These are phyloP conservation scores for Rattus rattus DNA, from an alignment of 2,113 vertebrate genomes.

Conservation along the genomic window DNA sequence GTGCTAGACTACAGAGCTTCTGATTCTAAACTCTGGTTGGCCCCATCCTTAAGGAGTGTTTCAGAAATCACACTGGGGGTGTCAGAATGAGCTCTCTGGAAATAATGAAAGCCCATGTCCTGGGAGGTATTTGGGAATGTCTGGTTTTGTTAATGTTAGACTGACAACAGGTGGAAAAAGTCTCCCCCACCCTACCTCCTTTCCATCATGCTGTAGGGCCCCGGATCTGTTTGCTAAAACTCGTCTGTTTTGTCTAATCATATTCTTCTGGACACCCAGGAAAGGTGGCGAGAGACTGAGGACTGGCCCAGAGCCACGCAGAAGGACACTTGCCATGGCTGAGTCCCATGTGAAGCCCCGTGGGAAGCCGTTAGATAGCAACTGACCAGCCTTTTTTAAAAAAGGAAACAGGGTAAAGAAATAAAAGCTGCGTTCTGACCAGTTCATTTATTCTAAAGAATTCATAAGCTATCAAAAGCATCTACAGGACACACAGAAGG, in stretches of 20 bases:
- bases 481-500: slow-evolving; percentile 57
- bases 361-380: slow-evolving; percentile 23
- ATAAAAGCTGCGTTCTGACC: slow-evolving; percentile 67
- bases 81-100: not conserved
- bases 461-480: slow-evolving; percentile 56
- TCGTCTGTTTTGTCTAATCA: slow-evolving; percentile 16
- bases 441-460: slow-evolving; percentile 68
- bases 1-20: not conserved
- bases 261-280: slow-evolving; percentile 39
- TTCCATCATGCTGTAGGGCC: not conserved
- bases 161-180: not conserved
- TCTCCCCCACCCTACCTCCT: not conserved
- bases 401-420: slow-evolving; percentile 51
- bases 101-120: not conserved
- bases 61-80: not conserved
- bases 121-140: not conserved
- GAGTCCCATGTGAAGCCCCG: not conserved
- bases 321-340: slow-evolving; percentile 44
- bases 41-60: not conserved
- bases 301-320: slow-evolving; percentile 48
- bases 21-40: not conserved
- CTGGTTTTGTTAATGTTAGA: not conserved
- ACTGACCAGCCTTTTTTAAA: slow-evolving; percentile 46
- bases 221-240: slow-evolving; percentile 50
- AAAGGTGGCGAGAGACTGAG: slow-evolving; percentile 62